phyloP scores from a whole-genome alignment of 2,888 invertebrate genomes.

The Rhingia rostrata region DNA sequence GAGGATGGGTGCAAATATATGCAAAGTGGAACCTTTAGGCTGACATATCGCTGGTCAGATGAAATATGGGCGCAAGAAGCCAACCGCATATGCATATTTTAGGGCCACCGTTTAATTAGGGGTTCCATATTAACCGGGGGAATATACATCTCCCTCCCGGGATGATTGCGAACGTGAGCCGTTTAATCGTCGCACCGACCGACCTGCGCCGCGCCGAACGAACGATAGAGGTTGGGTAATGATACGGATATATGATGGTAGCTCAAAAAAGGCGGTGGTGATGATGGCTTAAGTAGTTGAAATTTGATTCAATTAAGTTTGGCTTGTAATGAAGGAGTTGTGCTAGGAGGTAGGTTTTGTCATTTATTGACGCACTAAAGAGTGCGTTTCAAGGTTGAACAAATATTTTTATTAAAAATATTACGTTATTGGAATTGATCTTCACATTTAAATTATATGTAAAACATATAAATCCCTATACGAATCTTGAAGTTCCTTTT shows the following conservation, averaged over 20 bases:
- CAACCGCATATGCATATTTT: conserved; percentile 81
- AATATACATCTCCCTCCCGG: conserved; percentile 45
- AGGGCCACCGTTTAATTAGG: conserved; percentile 83
- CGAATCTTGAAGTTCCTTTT: too few species aligned
- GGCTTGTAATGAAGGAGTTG: conserved; percentile 50
- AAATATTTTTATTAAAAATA: too few species aligned
- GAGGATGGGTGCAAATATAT: conserved; percentile 78
- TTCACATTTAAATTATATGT: too few species aligned
- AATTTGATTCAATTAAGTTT: conserved; percentile 65
- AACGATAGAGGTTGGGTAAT: conserved; percentile 23
- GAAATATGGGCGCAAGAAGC: conserved; percentile 81
- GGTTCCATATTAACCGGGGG: conserved; percentile 73
- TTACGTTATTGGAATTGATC: too few species aligned
- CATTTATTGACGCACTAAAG: background rate
- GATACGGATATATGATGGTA: conserved; percentile 13
- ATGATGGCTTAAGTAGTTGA: conserved; percentile 67
- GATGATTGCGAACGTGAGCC: conserved; percentile 64
- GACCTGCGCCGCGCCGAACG: background rate
- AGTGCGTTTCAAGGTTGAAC: background rate
- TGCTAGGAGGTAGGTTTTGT: background rate
- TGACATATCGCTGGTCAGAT: conserved; percentile 77
- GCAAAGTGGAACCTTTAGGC: conserved; percentile 79
- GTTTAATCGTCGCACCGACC: conserved; percentile 58
- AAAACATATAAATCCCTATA: too few species aligned
- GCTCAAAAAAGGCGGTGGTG: conserved; percentile 13